A percentile compares a stretch with the other conserved stretches of the same genome.
Evolutionary conservation across 2,888 invertebrate genomes (phyloP).

Genomic region (Oxytorus armatus): DNA sequence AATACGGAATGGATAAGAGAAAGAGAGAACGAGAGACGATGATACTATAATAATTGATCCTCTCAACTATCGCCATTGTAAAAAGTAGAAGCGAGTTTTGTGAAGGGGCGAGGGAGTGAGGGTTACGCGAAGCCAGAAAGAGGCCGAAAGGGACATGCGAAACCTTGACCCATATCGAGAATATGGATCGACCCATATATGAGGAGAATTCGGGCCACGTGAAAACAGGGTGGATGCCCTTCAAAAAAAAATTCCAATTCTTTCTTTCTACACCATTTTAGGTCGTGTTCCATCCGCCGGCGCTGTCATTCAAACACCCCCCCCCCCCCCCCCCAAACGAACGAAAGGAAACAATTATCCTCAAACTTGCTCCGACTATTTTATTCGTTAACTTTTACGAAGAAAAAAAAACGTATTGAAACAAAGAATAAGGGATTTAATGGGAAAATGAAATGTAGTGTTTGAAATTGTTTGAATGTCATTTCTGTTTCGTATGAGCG

Average conservation of each 20-base stretch:
- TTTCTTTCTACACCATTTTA: no score
- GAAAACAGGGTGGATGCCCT: conserved; percentile 34
- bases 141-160: conserved; percentile 45
- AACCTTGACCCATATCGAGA: conserved; percentile 64
- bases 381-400: no score
- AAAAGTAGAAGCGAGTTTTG: not conserved
- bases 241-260: conserved; percentile 35
- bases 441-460: no score
- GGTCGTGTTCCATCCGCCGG: no score
- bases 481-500: no score
- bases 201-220: conserved; percentile 55
- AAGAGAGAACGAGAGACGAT: conserved; percentile 18
- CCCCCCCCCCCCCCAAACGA: no score
- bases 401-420: no score
- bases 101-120: not conserved
- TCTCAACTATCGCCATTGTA: conserved; percentile 41
- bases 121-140: conserved; percentile 8
- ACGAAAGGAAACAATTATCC: no score
- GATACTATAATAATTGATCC: conserved; percentile 59
- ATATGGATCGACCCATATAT: conserved; percentile 61
- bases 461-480: no score
- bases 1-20: conserved; percentile 16
- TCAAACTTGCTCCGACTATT: no score
- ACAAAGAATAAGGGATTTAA: no score
- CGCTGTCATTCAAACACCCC: no score